Percentiles rank a stretch among this genome's conserved stretches.
Evolutionary conservation across 1,140 invertebrate species (phyloP).

Genomic region (Proales similis): DNA sequence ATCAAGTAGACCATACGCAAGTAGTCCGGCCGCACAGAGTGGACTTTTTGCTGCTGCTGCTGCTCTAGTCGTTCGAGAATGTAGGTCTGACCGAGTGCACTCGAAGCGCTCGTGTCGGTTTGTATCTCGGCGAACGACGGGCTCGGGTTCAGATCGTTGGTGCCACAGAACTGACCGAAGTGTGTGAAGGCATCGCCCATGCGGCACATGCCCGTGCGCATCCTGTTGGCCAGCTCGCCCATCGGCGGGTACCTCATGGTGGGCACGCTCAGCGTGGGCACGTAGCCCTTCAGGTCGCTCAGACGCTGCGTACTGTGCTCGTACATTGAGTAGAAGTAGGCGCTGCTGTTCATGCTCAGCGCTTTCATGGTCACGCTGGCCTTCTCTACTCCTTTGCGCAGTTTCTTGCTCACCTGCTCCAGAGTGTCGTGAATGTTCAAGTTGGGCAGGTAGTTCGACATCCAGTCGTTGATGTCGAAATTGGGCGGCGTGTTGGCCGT

Average conservation of each 20-base stretch:
- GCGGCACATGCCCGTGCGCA: constrained; percentile 24
- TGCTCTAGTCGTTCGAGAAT: constrained; percentile 25
- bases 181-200: constrained; percentile 35
- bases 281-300: constrained; percentile 19
- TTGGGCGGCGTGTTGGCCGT: constrained; percentile 24
- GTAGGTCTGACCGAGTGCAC: constrained; percentile 27
- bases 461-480: constrained; percentile 37
- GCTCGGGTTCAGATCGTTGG: constrained; percentile 27
- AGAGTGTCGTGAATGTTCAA: constrained; percentile 32
- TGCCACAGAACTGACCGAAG: constrained; percentile 35
- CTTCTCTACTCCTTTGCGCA: constrained; percentile 34
- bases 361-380: constrained; percentile 34
- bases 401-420: constrained; percentile 21
- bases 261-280: constrained; percentile 26
- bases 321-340: constrained; percentile 34
- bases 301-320: constrained; percentile 29
- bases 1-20: no score
- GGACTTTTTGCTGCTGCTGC: no score
- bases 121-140: constrained; percentile 32
- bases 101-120: constrained; percentile 20
- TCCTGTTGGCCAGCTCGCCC: constrained; percentile 28
- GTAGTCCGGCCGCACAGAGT: no score
- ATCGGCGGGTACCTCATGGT: constrained; percentile 31
- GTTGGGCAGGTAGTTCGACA: constrained; percentile 37
- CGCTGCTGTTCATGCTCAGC: constrained; percentile 6